phyloP scores from a whole-genome alignment of 2,113 vertebrate species.

The Danionella cerebrum region DNA sequence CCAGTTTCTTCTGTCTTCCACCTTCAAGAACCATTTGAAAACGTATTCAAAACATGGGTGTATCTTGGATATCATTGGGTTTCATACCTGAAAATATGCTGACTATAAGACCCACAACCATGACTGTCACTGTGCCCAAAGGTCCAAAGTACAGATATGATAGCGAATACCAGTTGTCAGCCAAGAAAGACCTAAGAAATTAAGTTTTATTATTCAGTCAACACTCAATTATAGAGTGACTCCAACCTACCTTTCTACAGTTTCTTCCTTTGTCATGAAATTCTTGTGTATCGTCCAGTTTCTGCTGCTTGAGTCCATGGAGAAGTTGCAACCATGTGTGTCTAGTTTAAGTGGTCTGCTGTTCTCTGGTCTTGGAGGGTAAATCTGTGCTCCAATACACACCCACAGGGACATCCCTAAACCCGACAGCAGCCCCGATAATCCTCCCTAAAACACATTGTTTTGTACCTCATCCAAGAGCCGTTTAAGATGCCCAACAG shows the following conservation, averaged over 20 bases:
- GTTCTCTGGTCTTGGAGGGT: conserved; percentile 49
- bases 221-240: not conserved
- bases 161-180: conserved; percentile 74
- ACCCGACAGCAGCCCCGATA: conserved; percentile 61
- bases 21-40: conserved; percentile 45
- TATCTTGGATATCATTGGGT: not conserved
- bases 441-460: conserved; percentile 56
- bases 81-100: conserved; percentile 72
- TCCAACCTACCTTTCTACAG: conserved; percentile 34
- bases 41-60: not conserved
- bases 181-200: conserved; percentile 59
- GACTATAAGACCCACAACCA: conserved; percentile 66
- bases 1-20: conserved; percentile 45
- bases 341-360: conserved; percentile 54
- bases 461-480: not conserved
- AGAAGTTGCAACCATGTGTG: conserved; percentile 60
- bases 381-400: conserved; percentile 62
- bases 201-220: not conserved
- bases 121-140: conserved; percentile 66
- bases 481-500: no score
- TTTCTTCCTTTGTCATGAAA: not conserved
- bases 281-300: conserved; percentile 42
- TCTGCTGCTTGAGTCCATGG: not conserved
- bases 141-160: conserved; percentile 83
- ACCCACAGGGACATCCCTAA: conserved; percentile 64